Evolutionary conservation across 2,888 invertebrate species (phyloP).

Genomic region (Yponomeuta sedellus): DNA sequence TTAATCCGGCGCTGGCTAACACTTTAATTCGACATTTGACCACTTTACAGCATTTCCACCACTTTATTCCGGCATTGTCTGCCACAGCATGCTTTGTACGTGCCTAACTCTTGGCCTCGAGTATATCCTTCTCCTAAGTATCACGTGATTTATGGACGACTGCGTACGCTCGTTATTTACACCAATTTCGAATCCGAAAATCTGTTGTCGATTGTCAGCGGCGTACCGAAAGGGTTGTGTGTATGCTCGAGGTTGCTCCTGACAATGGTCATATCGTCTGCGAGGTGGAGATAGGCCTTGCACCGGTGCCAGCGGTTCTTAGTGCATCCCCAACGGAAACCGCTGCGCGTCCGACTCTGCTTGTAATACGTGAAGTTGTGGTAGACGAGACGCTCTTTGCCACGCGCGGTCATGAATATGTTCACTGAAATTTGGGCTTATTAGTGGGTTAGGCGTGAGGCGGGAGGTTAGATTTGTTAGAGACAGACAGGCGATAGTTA

Average conservation of each 20-base stretch:
- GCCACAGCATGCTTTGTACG: too few relatives aligned
- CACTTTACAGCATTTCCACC: too few relatives aligned
- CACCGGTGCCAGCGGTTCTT: constrained; percentile 69
- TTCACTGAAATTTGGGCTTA: constrained; percentile 56
- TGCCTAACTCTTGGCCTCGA: too few relatives aligned
- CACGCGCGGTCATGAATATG: constrained; percentile 68
- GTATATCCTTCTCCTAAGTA: too few relatives aligned
- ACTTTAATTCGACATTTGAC: too few relatives aligned
- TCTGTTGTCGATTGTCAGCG: constrained; percentile 12
- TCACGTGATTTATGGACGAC: too few relatives aligned
- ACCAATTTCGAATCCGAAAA: too few relatives aligned
- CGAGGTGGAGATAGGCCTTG: constrained; percentile 60
- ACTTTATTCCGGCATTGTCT: too few relatives aligned
- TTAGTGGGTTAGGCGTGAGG: constrained; percentile 20
- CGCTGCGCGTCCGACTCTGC: constrained; percentile 55
- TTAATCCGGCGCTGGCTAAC: too few relatives aligned
- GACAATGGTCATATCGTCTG: constrained; percentile 63
- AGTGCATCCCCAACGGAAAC: constrained; percentile 69
- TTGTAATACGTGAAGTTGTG: constrained; percentile 66
- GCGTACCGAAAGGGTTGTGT: constrained; percentile 38
- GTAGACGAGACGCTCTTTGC: constrained; percentile 60
- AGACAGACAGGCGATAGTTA: background rate
- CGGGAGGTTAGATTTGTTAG: background rate
- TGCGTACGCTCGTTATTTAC: too few relatives aligned
- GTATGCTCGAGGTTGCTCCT: constrained; percentile 65